Evolutionary conservation across 1,140 invertebrate species (phyloP), one percentile per base, ranked within the genome.

Genomic region (Lycorma delicatula): DNA sequence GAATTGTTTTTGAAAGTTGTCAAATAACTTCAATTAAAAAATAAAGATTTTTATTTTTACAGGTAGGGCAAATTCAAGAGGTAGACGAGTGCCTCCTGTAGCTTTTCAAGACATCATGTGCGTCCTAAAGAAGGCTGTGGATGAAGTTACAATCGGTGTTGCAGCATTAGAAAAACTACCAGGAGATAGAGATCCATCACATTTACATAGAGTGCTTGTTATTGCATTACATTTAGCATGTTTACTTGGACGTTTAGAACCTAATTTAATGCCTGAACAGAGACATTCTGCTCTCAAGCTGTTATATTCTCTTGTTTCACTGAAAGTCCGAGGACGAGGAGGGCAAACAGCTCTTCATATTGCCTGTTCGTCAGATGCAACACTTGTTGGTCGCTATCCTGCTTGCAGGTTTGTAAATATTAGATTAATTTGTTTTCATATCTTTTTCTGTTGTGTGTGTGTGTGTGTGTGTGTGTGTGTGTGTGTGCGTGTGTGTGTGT

Each of bases 331-430:
- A 67, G 84, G 75, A 47, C 78, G 78, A 13, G 80, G 84, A 62
- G 86, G 85, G 3, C 80, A 83, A 57, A 86, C 85, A n/a, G 79
- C 86, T 6, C 73, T 96, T 49, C 92, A 95, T 74, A 79, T 95
- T 61, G 88, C 87, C 26, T 90, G 88, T 69, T 81, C 79, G 63
- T 71, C 78, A 28, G 76, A 78, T 27, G 68, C 77, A 9, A 70
- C 75, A 3, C 69, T 84, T 58, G 70, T 81, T 49, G 78, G 78
- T 41, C 79, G 83, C 58, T 90, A 88, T 76, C 80, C 86, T 25
- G 80, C 85, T 28, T 85, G 84, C 70, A 79, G 81, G 61, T 90
- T 91, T 66, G 41, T 44, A 4, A n/a, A 34, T n/a, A 34, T 34
- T 34, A 9, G 9, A n/a, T 34, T 9, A 34, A 34, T 34, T n/a